A percentile compares a stretch with the other conserved stretches of the same genome.
phyloP scores from a whole-genome alignment of 2,888 invertebrate genomes.

The Mycalesis mineus region DNA sequence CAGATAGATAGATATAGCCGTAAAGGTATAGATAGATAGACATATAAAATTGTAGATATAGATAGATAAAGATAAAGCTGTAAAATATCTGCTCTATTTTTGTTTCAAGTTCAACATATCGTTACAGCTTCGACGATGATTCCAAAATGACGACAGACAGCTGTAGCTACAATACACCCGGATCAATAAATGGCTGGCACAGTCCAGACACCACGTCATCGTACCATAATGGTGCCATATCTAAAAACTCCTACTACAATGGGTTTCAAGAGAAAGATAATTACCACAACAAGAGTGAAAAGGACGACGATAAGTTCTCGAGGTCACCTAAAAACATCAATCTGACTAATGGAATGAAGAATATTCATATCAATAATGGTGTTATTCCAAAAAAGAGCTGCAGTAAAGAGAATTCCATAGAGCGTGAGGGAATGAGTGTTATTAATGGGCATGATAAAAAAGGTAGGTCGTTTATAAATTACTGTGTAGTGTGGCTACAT shows the following conservation, averaged over 20 bases:
- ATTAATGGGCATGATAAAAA: constrained; percentile 61
- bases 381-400: constrained; percentile 59
- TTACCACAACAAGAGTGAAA: constrained; percentile 40
- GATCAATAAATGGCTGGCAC: constrained; percentile 79
- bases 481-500: not conserved
- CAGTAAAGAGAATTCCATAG: constrained; percentile 62
- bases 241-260: constrained; percentile 65
- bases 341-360: constrained; percentile 64
- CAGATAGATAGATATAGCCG: too few relatives aligned
- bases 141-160: constrained; percentile 81
- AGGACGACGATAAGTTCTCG: constrained; percentile 45
- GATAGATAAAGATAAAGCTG: too few relatives aligned
- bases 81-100: too few relatives aligned
- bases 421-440: constrained; percentile 42
- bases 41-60: too few relatives aligned
- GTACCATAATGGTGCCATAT: constrained; percentile 68
- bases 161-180: constrained; percentile 74
- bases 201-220: constrained; percentile 64
- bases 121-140: constrained; percentile 72
- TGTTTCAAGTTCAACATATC: constrained; percentile 5
- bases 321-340: constrained; percentile 68
- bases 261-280: constrained; percentile 57
- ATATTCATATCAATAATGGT: constrained; percentile 66
- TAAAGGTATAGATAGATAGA: too few relatives aligned
- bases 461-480: constrained; percentile 41